Evolutionary conservation across 2,888 invertebrate species (phyloP).

Genomic region (Platycheirus albimanus): DNA sequence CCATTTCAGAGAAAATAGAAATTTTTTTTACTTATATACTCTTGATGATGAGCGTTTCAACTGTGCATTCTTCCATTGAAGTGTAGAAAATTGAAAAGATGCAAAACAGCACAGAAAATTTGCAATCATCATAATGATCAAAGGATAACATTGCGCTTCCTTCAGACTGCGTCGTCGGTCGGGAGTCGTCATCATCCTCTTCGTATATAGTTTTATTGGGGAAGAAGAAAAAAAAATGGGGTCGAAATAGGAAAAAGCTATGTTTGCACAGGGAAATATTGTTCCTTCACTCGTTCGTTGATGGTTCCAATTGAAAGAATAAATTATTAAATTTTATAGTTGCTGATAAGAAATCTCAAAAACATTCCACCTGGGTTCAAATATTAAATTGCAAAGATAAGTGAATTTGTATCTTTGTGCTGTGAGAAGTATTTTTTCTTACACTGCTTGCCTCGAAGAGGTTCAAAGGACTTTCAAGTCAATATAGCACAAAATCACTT

Average conservation of each 20-base stretch:
- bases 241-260: constrained; percentile 28
- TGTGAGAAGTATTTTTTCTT: too few relatives aligned
- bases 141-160: constrained; percentile 51
- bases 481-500: too few relatives aligned
- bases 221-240: constrained; percentile 4
- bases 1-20: constrained; percentile 9
- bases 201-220: background rate
- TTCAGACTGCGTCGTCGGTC: background rate
- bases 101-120: constrained; percentile 43
- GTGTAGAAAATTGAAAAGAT: constrained; percentile 48
- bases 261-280: constrained; percentile 13
- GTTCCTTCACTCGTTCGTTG: too few relatives aligned
- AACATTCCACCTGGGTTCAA: too few relatives aligned
- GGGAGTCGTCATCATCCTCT: too few relatives aligned
- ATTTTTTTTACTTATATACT: constrained; percentile 21
- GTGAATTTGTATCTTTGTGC: too few relatives aligned
- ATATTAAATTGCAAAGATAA: too few relatives aligned
- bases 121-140: constrained; percentile 64
- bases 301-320: constrained; percentile 26
- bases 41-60: constrained; percentile 17
- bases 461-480: too few relatives aligned
- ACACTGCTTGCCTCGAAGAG: too few relatives aligned
- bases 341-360: too few relatives aligned
- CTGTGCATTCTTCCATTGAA: constrained; percentile 3
- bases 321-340: constrained; percentile 25